Evolutionary conservation across 1,140 invertebrate species (phyloP).

Genomic region (Drosophila kepulauana): DNA sequence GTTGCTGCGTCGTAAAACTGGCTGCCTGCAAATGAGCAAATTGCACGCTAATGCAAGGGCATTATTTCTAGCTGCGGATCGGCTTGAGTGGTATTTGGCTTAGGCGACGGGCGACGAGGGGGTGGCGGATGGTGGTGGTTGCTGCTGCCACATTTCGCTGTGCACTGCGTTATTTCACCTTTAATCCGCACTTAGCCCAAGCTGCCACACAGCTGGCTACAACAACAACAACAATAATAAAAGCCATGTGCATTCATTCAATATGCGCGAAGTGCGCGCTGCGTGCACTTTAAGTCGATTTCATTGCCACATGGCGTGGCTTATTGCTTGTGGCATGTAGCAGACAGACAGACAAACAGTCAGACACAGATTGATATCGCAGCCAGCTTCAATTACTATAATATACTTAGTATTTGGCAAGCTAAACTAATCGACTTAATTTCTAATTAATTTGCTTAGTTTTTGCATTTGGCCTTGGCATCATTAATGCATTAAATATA

Average conservation of each 20-base stretch:
- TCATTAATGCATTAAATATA: conserved; percentile 32
- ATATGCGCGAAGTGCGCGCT: conserved; percentile 54
- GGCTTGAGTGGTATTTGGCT: conserved; percentile 55
- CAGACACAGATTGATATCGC: not conserved
- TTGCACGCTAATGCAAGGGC: conserved; percentile 79
- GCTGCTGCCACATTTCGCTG: conserved; percentile 11
- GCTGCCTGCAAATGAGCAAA: conserved; percentile 80
- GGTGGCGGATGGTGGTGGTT: conserved; percentile 18
- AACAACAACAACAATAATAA: conserved; percentile 35
- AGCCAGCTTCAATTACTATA: not conserved
- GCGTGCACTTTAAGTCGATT: conserved; percentile 49
- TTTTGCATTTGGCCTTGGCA: conserved; percentile 2
- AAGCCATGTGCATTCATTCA: conserved; percentile 65
- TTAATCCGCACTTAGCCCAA: conserved; percentile 76
- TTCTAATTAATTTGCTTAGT: conserved; percentile 15
- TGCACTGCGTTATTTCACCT: conserved; percentile 74
- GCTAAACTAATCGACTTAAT: conserved; percentile 8
- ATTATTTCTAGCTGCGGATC: conserved; percentile 70
- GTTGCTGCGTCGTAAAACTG: conserved; percentile 33
- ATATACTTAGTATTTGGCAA: conserved; percentile 4
- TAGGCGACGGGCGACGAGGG: conserved; percentile 11
- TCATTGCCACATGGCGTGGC: conserved; percentile 50
- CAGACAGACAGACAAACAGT: not conserved
- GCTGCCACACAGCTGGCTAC: conserved; percentile 32
- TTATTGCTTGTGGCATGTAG: conserved; percentile 10